A percentile compares a stretch with the other conserved stretches of the same genome.
These are phyloP conservation scores for Grammomys surdaster DNA, from an alignment of 2,113 vertebrate genomes.

Conservation along the genomic window DNA sequence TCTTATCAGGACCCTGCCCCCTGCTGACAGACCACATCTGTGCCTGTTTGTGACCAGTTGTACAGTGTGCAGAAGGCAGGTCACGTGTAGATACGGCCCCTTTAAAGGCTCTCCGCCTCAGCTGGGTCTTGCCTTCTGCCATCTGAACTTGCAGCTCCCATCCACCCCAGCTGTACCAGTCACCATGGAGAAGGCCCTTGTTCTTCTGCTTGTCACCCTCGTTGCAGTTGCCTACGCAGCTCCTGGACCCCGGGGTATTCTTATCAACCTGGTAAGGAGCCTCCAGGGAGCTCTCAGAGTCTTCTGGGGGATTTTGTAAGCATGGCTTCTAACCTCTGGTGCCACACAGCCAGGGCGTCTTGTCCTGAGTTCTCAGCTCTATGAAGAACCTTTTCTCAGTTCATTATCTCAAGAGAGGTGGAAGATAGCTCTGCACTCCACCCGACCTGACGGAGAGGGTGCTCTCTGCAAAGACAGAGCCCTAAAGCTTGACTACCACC, in stretches of 20 bases:
- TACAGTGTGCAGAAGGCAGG: background rate
- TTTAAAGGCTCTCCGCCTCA: conserved; percentile 49
- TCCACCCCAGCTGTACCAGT: background rate
- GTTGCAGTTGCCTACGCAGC: background rate
- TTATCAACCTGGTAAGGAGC: conserved; percentile 86
- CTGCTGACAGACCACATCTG: conserved; percentile 59
- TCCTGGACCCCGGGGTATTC: conserved; percentile 55
- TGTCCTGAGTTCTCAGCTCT: background rate
- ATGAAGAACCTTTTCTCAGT: background rate
- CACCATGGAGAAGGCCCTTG: conserved; percentile 78
- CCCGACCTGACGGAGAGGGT: background rate
- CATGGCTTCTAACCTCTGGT: background rate
- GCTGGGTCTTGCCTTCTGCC: background rate
- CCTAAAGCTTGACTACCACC: background rate
- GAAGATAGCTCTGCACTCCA: rapidly evolving
- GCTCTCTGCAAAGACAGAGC: background rate
- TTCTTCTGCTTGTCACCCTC: conserved; percentile 72
- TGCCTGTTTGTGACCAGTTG: background rate
- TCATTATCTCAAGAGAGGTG: background rate
- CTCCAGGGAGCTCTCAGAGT: background rate
- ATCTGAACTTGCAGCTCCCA: background rate
- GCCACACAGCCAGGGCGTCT: background rate
- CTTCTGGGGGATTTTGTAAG: background rate
- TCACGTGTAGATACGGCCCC: conserved; percentile 30
- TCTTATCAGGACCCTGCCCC: conserved; percentile 58